Base-by-base conservation (phyloP, 1,140 invertebrate genomes). In the Centruroides sculpturatus region DNA sequence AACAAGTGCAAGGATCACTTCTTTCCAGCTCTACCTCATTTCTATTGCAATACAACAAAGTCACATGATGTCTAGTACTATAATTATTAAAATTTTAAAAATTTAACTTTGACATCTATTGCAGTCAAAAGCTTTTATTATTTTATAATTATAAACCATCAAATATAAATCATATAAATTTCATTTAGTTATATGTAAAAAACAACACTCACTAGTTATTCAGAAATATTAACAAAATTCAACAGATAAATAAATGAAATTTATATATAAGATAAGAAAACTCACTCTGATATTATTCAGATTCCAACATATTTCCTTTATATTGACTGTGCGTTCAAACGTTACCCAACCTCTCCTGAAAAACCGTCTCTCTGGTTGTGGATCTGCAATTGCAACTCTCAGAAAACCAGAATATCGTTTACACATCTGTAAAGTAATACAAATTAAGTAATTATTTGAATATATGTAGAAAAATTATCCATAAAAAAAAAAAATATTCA, bases 231-330 rank as follows among this genome's bases (percentile, higher is more conserved):
- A 34, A 34, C 2, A n/a, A 2, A n/a, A n/a, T 34, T 51, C 2
- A 51, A 34, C 49, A 51, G 12, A 51, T n/a, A 34, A 51, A 51
- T n/a, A 6, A 53, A 23, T 53, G 3, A 53, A 36, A 6, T 53
- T 34, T 53, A 6, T 53, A 53, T 6, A 6, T 12, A 41, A n/a
- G 34, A 13, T 47, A 56, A n/a, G 7, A 10, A 35, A 55, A 72
- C 73, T 76, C 75, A 92, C 86, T 67, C 90, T 76, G 63, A 96
- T 92, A 69, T 94, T 97, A 71, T 98, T 98, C 9, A 99, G 79
- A 73, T 91, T 94, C 94, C 94, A 99, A 73, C 96, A 99, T 61
- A 99, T 98, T 74, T 99, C 94, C 73, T 98, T 98, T 62, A 99
- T 98, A 72, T 98, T 98, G 7, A 98, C 94, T 71, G 93, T 85